Evolutionary conservation across 2,113 vertebrate species (phyloP).

Genomic region (Myotis davidii): DNA sequence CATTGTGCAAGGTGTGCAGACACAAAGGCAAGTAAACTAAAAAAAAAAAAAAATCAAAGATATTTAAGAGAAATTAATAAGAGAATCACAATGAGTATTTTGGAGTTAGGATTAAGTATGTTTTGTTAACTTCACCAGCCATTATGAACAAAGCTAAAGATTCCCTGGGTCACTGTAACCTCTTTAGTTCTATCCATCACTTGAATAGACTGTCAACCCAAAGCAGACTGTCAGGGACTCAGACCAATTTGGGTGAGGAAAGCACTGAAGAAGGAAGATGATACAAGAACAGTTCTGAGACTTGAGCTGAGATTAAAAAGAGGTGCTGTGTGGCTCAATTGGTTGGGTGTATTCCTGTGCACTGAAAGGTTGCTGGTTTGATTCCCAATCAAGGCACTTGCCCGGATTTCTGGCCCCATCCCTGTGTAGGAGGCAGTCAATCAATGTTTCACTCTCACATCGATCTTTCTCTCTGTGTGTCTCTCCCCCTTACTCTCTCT

Average conservation of each 20-base stretch:
- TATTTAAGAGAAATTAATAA: conserved; percentile 2
- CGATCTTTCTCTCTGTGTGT: no score
- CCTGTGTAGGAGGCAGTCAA: no score
- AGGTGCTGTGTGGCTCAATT: not conserved
- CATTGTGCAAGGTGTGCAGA: not conserved
- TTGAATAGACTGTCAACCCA: not conserved
- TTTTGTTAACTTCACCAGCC: not conserved
- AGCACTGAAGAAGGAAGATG: not conserved
- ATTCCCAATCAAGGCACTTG: no score
- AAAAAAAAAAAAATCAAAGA: not conserved
- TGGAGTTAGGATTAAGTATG: not conserved
- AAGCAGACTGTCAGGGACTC: not conserved
- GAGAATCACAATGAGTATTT: not conserved
- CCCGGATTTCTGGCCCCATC: no score
- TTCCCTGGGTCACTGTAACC: not conserved
- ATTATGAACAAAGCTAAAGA: not conserved
- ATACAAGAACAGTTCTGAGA: not conserved
- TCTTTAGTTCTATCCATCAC: not conserved
- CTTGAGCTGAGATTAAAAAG: not conserved
- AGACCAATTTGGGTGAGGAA: not conserved
- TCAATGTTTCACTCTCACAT: no score
- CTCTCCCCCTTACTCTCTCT: no score
- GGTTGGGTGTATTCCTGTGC: no score
- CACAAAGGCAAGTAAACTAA: not conserved
- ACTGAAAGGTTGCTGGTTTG: no score